Evolutionary conservation across 92 coral and sea anemone species (phyloP).

Genomic region (Montipora capitata): DNA sequence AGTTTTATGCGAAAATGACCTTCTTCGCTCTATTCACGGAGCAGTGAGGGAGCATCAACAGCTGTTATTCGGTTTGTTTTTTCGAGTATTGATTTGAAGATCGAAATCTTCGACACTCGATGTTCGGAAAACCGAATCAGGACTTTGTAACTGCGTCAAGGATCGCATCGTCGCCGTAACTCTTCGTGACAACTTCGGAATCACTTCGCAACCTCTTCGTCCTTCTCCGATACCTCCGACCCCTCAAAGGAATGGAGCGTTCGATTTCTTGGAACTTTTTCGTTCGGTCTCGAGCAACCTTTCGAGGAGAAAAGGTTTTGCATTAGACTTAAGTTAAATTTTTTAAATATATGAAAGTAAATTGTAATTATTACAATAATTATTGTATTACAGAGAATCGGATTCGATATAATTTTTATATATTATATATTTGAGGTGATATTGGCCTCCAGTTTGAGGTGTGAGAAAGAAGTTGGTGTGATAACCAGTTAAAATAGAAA

Average conservation of each 20-base stretch:
- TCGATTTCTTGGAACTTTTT: background rate
- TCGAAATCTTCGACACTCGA: background rate
- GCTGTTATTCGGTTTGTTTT: background rate
- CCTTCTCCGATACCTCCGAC: no score
- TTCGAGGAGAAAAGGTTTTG: background rate
- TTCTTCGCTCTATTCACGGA: background rate
- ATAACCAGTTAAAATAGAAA: background rate
- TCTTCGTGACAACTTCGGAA: no score
- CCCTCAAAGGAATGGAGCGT: no score
- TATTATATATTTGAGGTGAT: constrained; percentile 19
- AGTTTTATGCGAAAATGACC: background rate
- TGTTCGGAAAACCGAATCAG: no score
- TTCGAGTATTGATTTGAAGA: background rate
- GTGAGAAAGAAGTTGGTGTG: constrained; percentile 5
- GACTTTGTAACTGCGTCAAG: background rate
- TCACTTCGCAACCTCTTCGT: background rate
- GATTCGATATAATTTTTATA: constrained; percentile 31
- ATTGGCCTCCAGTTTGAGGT: constrained; percentile 28
- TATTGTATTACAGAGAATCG: constrained; percentile 17
- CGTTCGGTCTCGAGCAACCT: background rate
- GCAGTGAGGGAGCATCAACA: background rate
- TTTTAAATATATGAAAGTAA: constrained; percentile 4
- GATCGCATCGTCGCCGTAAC: background rate
- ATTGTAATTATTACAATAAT: background rate
- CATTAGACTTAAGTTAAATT: background rate